phyloP scores from a whole-genome alignment of 2,113 vertebrate species.

The Sminthopsis crassicaudata region DNA sequence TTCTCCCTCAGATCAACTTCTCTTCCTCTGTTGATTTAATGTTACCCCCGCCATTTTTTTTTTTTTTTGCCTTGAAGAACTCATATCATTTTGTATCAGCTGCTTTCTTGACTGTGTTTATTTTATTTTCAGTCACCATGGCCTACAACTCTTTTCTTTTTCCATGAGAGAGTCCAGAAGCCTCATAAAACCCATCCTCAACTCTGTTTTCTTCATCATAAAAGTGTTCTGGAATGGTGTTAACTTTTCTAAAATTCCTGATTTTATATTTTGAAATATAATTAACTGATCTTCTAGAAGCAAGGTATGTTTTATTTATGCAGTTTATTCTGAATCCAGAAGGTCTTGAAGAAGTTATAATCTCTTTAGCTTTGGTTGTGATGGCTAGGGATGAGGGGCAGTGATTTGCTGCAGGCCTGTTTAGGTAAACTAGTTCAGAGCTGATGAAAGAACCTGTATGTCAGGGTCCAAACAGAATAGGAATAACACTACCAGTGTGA shows the following conservation, averaged over 20 bases:
- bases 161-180: not conserved
- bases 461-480: not conserved
- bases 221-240: not conserved
- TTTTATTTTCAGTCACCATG: not conserved
- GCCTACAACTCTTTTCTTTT: not conserved
- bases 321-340: not conserved
- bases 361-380: constrained; percentile 13
- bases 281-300: not conserved
- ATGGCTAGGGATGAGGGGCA: not conserved
- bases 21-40: not conserved
- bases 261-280: not conserved
- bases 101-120: not conserved
- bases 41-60: not conserved
- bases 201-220: not conserved
- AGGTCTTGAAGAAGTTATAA: not conserved
- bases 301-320: not conserved
- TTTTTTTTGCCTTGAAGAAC: not conserved
- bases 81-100: not conserved
- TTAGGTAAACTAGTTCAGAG: not conserved
- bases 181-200: not conserved
- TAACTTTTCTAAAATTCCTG: not conserved
- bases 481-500: not conserved
- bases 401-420: not conserved
- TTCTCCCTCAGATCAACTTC: not conserved
- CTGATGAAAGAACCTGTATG: not conserved